Base-by-base conservation (phyloP, 2,888 invertebrate genomes). In the Drosophila meridionalis region DNA sequence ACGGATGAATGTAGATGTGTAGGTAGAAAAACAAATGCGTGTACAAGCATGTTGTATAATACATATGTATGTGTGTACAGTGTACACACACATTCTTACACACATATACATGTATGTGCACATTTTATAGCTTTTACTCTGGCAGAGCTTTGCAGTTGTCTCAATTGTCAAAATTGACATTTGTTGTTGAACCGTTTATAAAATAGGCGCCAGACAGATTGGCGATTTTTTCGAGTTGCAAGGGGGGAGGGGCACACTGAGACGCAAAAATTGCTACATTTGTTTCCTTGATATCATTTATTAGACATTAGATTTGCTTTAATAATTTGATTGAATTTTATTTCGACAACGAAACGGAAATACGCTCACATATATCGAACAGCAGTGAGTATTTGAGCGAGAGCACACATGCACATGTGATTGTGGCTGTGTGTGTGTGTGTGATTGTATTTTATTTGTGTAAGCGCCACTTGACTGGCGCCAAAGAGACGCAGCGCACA, bases 251-350 rank as follows among this genome's bases (percentile, higher is more conserved):
- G 42, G 32, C 47, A 75, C 48, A 67, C 57, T 69, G 55, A 52
- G n/a, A 32, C 28, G 50, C 50, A 65, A 62, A 80, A 55, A 43
- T 67, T 73, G 61, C 61, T 69, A 68, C 47, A 66, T 78, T 83
- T 71, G 53, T 76, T 83, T 76, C 83, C 61, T 70, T 78, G 70
- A 71, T 88, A 73, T 83, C 73, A 86, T 88, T 87, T 88, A 89
- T 89, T 79, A 78, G 83, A 85, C 76, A 85, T 89, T 85, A 75
- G 83, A 83, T 81, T 82, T 73, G 70, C 71, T 60, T 75, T 85
- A 83, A 85, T 89, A 81, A 87, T 89, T 87, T 89, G 85, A 88
- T 90, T 85, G 83, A 83, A 88, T 87, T 83, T 87, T 62, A 83
- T 87, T 83, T 76, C 66, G 60, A 77, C 75, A 83, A 57, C 66